Conservation (phyloP, 2,113 vertebrate genomes). For the Apaloderma vittatum region DNA sequence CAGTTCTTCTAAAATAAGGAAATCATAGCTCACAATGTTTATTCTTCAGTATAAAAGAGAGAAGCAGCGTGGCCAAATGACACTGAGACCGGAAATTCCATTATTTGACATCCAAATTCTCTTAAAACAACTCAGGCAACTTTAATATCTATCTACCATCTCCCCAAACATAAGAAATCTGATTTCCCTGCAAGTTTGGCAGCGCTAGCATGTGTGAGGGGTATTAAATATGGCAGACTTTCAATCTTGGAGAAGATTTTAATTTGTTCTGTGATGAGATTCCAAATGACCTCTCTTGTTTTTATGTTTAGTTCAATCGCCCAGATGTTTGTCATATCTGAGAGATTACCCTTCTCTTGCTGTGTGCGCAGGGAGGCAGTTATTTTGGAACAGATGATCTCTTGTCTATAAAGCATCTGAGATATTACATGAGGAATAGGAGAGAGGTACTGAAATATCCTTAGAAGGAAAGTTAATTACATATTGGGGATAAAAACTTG, state of each 20-base stretch:
- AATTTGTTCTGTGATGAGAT: conserved; percentile 9
- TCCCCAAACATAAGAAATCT: background rate
- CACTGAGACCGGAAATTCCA: background rate
- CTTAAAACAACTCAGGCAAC: fast-evolving
- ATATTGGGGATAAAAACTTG: background rate
- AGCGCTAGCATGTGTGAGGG: background rate
- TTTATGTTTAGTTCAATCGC: conserved; percentile 13
- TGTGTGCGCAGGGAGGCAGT: background rate
- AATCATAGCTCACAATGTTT: background rate
- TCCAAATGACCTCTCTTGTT: conserved; percentile 15
- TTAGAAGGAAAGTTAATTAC: background rate
- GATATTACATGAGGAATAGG: background rate
- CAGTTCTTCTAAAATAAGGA: background rate
- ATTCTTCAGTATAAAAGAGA: background rate
- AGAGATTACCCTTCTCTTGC: background rate
- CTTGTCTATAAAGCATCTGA: background rate
- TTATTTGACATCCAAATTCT: background rate
- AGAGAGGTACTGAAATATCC: background rate
- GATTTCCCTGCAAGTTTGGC: background rate
- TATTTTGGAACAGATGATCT: background rate
- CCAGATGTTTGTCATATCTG: conserved; percentile 7
- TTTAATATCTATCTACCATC: background rate
- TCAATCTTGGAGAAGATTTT: background rate
- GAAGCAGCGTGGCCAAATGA: background rate
- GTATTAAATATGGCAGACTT: background rate